Conservation (phyloP, 92 coral and sea anemone genomes). For the Blastomussa wellsi region DNA sequence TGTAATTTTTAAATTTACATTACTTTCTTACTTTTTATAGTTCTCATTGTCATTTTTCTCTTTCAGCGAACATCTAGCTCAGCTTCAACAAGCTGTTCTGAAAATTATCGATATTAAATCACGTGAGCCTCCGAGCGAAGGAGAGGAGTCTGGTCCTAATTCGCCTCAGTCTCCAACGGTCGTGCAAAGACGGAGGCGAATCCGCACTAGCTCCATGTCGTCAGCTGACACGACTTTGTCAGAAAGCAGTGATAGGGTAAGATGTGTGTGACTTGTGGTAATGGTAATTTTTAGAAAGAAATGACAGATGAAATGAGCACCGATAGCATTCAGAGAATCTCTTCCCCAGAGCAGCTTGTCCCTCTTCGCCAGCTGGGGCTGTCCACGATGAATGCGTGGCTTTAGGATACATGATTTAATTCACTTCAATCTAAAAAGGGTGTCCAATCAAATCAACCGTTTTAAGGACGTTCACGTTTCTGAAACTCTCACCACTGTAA, state of each 20-base stretch:
- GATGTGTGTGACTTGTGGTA: constrained; percentile 18
- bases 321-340: too few relatives aligned
- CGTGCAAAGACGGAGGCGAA: constrained; percentile 37
- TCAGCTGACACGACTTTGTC: constrained; percentile 91
- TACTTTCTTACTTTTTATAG: not conserved
- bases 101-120: constrained; percentile 72
- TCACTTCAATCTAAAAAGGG: too few relatives aligned
- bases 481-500: too few relatives aligned
- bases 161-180: constrained; percentile 73
- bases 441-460: too few relatives aligned
- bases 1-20: too few relatives aligned
- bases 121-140: constrained; percentile 52
- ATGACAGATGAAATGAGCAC: too few relatives aligned
- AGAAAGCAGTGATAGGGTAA: constrained; percentile 81
- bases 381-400: too few relatives aligned
- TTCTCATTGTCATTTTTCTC: constrained; percentile 5
- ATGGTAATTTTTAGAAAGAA: not conserved
- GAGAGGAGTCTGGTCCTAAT: constrained; percentile 59
- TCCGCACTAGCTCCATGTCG: constrained; percentile 71
- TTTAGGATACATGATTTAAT: too few relatives aligned
- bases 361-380: too few relatives aligned
- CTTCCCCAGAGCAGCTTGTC: too few relatives aligned
- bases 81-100: constrained; percentile 72
- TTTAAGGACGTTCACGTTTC: too few relatives aligned
- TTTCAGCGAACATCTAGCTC: constrained; percentile 72